A percentile compares a stretch with the other conserved stretches of the same genome.
phyloP scores from a whole-genome alignment of 2,888 invertebrate genomes.

The Phymatocera aterrima region DNA sequence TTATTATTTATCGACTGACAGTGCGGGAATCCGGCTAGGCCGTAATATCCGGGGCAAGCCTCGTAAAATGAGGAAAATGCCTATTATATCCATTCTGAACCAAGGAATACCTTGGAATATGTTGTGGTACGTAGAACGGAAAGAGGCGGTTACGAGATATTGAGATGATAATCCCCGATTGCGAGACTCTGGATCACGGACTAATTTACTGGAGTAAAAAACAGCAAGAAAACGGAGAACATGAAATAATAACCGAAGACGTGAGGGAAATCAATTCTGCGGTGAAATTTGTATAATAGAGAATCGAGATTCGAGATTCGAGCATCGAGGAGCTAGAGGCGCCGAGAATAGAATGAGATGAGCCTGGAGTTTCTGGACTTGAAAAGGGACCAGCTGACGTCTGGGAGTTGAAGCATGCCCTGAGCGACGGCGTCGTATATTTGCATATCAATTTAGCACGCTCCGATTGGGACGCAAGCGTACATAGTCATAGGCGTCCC shows the following conservation, averaged over 20 bases:
- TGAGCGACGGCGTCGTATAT: constrained; percentile 11
- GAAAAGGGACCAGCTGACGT: constrained; percentile 45
- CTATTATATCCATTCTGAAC: not conserved
- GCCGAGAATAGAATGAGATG: constrained; percentile 56
- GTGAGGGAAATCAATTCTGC: not conserved
- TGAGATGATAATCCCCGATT: not conserved
- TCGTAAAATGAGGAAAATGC: not conserved
- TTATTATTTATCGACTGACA: constrained; percentile 21
- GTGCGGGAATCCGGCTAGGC: not conserved
- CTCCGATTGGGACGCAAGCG: not conserved
- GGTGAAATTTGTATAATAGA: no score
- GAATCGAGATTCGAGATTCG: not conserved
- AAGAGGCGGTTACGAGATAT: not conserved
- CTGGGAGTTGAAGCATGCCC: constrained; percentile 38
- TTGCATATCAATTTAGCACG: constrained; percentile 43
- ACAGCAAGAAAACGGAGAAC: not conserved
- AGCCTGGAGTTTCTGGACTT: constrained; percentile 4
- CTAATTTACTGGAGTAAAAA: no score
- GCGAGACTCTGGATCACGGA: no score
- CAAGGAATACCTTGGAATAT: not conserved
- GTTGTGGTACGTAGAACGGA: not conserved
- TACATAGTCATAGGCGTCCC: not conserved
- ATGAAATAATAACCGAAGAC: no score
- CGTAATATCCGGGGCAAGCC: no score
- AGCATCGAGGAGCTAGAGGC: no score